Evolutionary conservation across 2,888 invertebrate species (phyloP), one percentile per base, ranked within the genome.

Genomic region (Stenolophus ochropezus): DNA sequence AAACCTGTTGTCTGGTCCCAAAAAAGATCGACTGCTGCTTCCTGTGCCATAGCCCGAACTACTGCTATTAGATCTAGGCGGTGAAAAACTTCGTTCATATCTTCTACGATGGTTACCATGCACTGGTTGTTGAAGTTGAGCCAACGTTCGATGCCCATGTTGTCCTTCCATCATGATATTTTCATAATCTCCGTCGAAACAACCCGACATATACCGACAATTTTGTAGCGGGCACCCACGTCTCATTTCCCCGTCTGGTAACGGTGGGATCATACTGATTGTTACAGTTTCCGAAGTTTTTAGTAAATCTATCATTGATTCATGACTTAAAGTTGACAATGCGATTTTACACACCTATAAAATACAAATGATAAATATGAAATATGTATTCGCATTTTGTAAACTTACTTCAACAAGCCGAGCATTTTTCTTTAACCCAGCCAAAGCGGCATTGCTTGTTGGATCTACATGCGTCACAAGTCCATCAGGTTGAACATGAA

Each of bases 391-490:
- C n/a, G n/a, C n/a, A n/a, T n/a, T n/a, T n/a, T n/a, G n/a, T n/a
- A n/a, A n/a, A 56, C 27, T 33, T 69, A 69, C 53, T 90, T 98
- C 98, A 1, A 98, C 96, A 83, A 98, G 91, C 14, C 98, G 92
- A 74, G 96, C 96, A 82, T 97, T 97, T 88, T 96, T 96, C 65
- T 96, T 90, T 65, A 98, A 91, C n/a, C 98, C 98, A 1, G 96
- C 96, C 82, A 94, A 93, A 90, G 94, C 94, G 27, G 95, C 95
- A 42, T 91, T 90, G 23, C 93, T 93, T 87, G 92, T 90, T 85
- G 91, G 91, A 88, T 97, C 97, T n/a, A 98, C 97, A 86, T 97
- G 95, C 1, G 97, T 97, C 27, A 98, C 97, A 21, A 98, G 93
- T 1, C 98, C 98, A 89, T 97, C 97, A 14, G 96, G 96, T 87